These are phyloP conservation scores for Perognathus longimembris DNA, from an alignment of 2,113 vertebrate species.

Conservation along the genomic window DNA sequence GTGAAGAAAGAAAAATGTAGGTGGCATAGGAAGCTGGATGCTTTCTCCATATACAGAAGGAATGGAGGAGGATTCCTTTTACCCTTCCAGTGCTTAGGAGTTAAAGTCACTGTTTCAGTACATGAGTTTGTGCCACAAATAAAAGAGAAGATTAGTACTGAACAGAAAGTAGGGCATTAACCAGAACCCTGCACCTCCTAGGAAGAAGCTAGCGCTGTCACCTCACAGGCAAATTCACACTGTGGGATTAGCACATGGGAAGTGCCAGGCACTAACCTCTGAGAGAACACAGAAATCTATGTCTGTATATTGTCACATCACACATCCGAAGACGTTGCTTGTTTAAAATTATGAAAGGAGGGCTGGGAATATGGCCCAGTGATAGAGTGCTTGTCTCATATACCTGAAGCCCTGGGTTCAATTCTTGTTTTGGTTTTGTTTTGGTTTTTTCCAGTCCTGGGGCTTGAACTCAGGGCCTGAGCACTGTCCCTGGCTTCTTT, in stretches of 20 bases:
- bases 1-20: background rate
- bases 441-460: no score
- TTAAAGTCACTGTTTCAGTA: background rate
- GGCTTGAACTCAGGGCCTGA: no score
- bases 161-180: background rate
- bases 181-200: background rate
- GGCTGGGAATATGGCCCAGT: no score
- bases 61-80: background rate
- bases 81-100: background rate
- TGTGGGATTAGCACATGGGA: background rate
- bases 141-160: background rate
- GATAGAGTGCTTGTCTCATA: no score
- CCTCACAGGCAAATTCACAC: background rate
- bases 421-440: no score
- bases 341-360: background rate
- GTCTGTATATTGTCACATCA: background rate
- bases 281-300: background rate
- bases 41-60: background rate
- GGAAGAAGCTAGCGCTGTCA: background rate
- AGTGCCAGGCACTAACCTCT: background rate
- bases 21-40: background rate
- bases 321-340: background rate
- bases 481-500: no score
- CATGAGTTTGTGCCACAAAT: background rate
- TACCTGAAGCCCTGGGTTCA: no score